A percentile compares a stretch with the other conserved stretches of the same genome.
phyloP scores from a whole-genome alignment of 2,113 vertebrate genomes.

The Uria lomvia region DNA sequence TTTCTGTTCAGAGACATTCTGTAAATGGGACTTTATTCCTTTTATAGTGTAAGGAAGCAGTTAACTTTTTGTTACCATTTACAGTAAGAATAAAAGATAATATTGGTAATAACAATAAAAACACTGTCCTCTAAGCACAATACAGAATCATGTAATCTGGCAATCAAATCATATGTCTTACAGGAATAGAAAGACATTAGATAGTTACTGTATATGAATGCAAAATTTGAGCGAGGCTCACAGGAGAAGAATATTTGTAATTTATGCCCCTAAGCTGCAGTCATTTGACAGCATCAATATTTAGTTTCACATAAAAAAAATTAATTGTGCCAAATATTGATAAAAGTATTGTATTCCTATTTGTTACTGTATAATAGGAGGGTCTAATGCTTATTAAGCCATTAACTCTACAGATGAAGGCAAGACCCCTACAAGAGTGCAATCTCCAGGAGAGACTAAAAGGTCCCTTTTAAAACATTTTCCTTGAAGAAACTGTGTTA shows the following conservation, averaged over 20 bases:
- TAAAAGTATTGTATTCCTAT: constrained; percentile 60
- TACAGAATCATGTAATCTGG: constrained; percentile 46
- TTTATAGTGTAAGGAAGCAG: constrained; percentile 56
- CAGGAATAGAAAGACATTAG: constrained; percentile 64
- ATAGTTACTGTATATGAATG: constrained; percentile 54
- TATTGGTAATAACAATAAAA: constrained; percentile 62
- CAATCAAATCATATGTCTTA: constrained; percentile 53
- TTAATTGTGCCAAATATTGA: constrained; percentile 61
- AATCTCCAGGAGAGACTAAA: background rate
- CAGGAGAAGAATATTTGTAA: constrained; percentile 22
- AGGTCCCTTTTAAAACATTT: constrained; percentile 24
- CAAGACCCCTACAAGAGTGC: constrained; percentile 4
- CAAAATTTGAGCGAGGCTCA: background rate
- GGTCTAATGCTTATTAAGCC: constrained; percentile 41
- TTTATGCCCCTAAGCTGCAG: constrained; percentile 44
- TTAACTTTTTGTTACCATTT: constrained; percentile 51
- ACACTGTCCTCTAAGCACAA: constrained; percentile 44
- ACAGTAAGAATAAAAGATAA: constrained; percentile 55
- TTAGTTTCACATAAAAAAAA: constrained; percentile 54
- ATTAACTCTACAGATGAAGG: constrained; percentile 39
- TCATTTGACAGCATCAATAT: constrained; percentile 59
- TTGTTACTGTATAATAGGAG: constrained; percentile 20
- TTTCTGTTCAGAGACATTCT: constrained; percentile 28
- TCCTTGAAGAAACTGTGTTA: background rate
- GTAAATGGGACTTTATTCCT: constrained; percentile 10